phyloP scores from a whole-genome alignment of 1,140 invertebrate species.

The Triops longicaudatus region DNA sequence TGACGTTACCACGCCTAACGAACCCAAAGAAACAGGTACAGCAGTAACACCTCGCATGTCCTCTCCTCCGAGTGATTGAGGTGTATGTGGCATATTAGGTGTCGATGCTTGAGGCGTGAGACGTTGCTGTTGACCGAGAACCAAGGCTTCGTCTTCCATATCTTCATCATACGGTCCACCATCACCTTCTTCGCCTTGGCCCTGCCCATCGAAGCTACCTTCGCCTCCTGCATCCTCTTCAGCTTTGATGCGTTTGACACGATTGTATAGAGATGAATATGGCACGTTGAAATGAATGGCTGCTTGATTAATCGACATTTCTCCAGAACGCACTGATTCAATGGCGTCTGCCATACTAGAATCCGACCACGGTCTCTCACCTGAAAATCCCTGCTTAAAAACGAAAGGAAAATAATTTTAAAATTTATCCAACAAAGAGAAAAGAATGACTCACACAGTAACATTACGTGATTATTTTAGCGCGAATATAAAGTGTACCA shows the following conservation, averaged over 20 bases:
- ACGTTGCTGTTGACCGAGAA: not conserved
- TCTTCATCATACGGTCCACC: not conserved
- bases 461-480: too few relatives aligned
- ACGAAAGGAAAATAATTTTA: not conserved
- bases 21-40: constrained; percentile 11
- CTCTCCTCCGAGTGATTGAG: not conserved
- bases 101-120: constrained; percentile 1
- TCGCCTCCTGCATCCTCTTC: constrained; percentile 20
- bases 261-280: constrained; percentile 76
- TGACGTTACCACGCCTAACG: constrained; percentile 5
- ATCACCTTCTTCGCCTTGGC: not conserved
- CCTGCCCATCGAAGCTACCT: not conserved
- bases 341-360: constrained; percentile 80
- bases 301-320: constrained; percentile 87
- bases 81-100: not conserved
- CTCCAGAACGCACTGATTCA: constrained; percentile 74
- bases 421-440: too few relatives aligned
- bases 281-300: constrained; percentile 85
- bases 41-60: not conserved
- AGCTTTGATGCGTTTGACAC: constrained; percentile 54
- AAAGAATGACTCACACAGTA: too few relatives aligned
- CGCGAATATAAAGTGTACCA: too few relatives aligned
- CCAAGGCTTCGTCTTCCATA: not conserved
- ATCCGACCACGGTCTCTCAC: constrained; percentile 67
- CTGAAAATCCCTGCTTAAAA: constrained; percentile 64